These are phyloP conservation scores for Rhynchomys soricoides DNA, from an alignment of 2,113 vertebrate species.

Conservation along the genomic window DNA sequence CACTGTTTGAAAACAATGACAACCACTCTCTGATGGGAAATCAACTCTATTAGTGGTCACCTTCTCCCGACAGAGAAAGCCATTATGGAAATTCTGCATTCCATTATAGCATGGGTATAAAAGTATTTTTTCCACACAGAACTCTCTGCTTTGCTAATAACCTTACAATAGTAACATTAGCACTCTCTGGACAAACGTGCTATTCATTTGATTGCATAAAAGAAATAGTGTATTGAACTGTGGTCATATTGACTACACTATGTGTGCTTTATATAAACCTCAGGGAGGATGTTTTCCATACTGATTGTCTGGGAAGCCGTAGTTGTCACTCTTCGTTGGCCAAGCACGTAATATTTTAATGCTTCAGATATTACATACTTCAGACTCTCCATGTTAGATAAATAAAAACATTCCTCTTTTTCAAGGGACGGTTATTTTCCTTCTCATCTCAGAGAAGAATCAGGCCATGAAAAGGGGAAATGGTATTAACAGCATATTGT, in stretches of 20 bases:
- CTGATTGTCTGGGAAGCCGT: slow-evolving; percentile 25
- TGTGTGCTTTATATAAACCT: slow-evolving; percentile 25
- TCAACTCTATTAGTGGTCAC: slow-evolving; percentile 34
- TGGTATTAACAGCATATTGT: slow-evolving; percentile 29
- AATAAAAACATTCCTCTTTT: slow-evolving; percentile 67
- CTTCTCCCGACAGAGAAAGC: slow-evolving; percentile 35
- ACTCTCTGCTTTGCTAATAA: slow-evolving; percentile 56
- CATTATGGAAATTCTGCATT: slow-evolving; percentile 56
- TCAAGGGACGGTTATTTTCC: slow-evolving; percentile 31
- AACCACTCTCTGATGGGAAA: slow-evolving; percentile 65
- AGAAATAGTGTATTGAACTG: slow-evolving; percentile 50
- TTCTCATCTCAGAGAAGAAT: slow-evolving; percentile 53
- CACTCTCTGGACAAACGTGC: slow-evolving; percentile 48
- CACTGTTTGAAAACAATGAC: slow-evolving; percentile 31
- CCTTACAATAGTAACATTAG: slow-evolving; percentile 38
- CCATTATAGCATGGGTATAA: slow-evolving; percentile 39
- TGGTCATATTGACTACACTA: neutral
- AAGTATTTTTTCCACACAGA: slow-evolving; percentile 24
- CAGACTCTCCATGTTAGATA: slow-evolving; percentile 42
- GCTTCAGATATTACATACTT: slow-evolving; percentile 56
- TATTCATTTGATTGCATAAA: slow-evolving; percentile 72
- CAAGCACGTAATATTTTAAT: slow-evolving; percentile 70
- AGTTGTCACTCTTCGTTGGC: slow-evolving; percentile 60
- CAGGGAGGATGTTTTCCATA: slow-evolving; percentile 25
- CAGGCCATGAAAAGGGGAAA: slow-evolving; percentile 30